Evolutionary conservation across 2,888 invertebrate genomes (phyloP).

Genomic region (Lasius fuliginosus): DNA sequence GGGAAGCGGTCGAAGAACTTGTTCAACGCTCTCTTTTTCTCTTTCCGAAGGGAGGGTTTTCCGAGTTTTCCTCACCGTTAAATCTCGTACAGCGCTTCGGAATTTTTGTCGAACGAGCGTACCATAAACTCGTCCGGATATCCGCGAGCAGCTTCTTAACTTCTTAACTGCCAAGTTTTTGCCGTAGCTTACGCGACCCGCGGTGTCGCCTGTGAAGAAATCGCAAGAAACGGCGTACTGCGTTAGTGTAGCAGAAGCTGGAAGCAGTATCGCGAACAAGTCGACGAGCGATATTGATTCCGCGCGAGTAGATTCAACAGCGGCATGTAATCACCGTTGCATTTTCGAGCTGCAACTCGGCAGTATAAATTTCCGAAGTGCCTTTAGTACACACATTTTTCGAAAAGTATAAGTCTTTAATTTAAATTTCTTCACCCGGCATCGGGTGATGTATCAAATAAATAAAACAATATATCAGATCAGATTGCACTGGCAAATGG

Average conservation of each 20-base stretch:
- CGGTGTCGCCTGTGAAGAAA: background rate
- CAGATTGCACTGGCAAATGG: background rate
- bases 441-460: background rate
- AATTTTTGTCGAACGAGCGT: constrained; percentile 26
- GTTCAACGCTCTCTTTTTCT: background rate
- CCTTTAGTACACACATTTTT: background rate
- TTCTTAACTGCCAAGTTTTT: constrained; percentile 28
- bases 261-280: background rate
- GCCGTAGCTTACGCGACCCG: background rate
- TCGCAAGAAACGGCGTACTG: background rate
- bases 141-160: constrained; percentile 9
- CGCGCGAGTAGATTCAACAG: background rate
- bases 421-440: background rate
- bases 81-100: constrained; percentile 13
- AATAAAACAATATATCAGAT: background rate
- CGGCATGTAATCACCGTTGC: background rate
- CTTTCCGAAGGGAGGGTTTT: background rate
- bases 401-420: background rate
- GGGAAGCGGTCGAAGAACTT: constrained; percentile 15
- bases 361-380: background rate
- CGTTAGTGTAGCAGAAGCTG: background rate
- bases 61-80: constrained; percentile 26
- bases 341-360: constrained; percentile 2
- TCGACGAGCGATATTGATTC: background rate
- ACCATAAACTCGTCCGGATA: constrained; percentile 22